Evolutionary conservation across 2,888 invertebrate genomes (phyloP).

Genomic region (Phlogophora meticulosa): DNA sequence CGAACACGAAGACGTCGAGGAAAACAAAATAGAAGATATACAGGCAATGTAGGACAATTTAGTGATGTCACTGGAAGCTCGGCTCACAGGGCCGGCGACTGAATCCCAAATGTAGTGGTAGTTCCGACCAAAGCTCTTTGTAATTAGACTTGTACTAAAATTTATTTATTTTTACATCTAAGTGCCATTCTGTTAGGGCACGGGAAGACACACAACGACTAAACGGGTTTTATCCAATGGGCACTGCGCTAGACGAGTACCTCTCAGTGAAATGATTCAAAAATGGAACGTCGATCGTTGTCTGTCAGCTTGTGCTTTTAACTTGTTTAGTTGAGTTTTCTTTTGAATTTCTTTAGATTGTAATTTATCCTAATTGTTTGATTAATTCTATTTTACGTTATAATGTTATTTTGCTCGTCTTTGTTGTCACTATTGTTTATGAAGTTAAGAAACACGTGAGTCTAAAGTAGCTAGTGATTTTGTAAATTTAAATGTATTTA

Average conservation of each 20-base stretch:
- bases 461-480: conserved; percentile 82
- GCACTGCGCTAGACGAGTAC: not conserved
- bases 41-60: conserved; percentile 81
- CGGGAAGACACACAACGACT: conserved; percentile 16
- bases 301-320: conserved; percentile 33
- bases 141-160: conserved; percentile 73
- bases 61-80: conserved; percentile 45
- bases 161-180: conserved; percentile 75
- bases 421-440: conserved; percentile 62
- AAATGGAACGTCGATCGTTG: conserved; percentile 12
- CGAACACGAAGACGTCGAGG: conserved; percentile 77
- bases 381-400: conserved; percentile 34
- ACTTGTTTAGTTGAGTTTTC: conserved; percentile 57
- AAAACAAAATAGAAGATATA: conserved; percentile 81
- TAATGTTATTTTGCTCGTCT: conserved; percentile 52
- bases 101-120: conserved; percentile 87
- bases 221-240: conserved; percentile 2
- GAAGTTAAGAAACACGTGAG: conserved; percentile 65
- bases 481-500: conserved; percentile 59
- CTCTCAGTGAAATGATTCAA: not conserved
- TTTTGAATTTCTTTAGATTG: conserved; percentile 38
- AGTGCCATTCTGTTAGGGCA: conserved; percentile 72
- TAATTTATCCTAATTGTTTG: conserved; percentile 42
- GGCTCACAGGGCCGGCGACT: conserved; percentile 56
- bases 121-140: conserved; percentile 88